A percentile compares a stretch with the other conserved stretches of the same genome.
These are phyloP conservation scores for Neuroterus valhalla DNA, from an alignment of 1,140 invertebrate species.

Conservation along the genomic window DNA sequence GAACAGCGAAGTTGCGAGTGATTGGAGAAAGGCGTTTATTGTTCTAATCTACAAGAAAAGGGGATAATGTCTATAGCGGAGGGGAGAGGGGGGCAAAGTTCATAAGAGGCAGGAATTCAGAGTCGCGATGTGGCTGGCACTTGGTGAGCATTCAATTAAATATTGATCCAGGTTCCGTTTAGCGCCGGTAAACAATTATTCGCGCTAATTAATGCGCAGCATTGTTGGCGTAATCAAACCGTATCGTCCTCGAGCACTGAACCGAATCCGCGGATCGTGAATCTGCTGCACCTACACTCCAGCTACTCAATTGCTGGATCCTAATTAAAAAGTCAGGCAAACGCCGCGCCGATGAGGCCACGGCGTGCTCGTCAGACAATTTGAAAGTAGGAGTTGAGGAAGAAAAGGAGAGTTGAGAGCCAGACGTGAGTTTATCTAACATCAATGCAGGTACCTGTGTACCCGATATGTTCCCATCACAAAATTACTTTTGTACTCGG, in stretches of 20 bases:
- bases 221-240: slow-evolving; percentile 71
- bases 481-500: too few relatives aligned
- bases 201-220: slow-evolving; percentile 72
- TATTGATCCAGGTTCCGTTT: slow-evolving; percentile 73
- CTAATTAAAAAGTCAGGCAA: slow-evolving; percentile 45
- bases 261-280: slow-evolving; percentile 50
- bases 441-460: neutral
- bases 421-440: neutral
- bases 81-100: too few relatives aligned
- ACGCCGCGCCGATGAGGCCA: slow-evolving; percentile 38
- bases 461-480: too few relatives aligned
- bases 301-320: slow-evolving; percentile 44
- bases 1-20: too few relatives aligned
- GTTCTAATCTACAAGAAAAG: too few relatives aligned
- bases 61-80: too few relatives aligned
- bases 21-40: too few relatives aligned
- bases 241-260: slow-evolving; percentile 48
- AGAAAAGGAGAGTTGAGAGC: neutral
- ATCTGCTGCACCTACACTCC: slow-evolving; percentile 43
- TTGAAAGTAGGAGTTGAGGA: neutral
- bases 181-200: slow-evolving; percentile 73
- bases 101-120: slow-evolving; percentile 58
- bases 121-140: slow-evolving; percentile 69
- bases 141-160: slow-evolving; percentile 74
- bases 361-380: neutral